Percentiles rank a stretch among this genome's conserved stretches.
phyloP scores from a whole-genome alignment of 1,140 invertebrate species.

The Aethina tumida region DNA sequence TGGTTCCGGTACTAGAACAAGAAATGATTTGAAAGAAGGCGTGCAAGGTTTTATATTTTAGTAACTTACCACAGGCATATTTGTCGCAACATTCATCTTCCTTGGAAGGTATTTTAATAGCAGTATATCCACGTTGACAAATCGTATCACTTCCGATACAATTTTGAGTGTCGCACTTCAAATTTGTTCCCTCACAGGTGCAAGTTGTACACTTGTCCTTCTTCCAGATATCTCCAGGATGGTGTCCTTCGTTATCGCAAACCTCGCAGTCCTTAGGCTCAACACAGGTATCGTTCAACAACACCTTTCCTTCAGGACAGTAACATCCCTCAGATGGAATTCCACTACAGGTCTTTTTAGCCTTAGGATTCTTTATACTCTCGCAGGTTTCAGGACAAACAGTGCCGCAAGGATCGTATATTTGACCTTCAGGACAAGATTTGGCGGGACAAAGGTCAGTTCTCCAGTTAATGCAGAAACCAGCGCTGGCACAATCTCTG shows the following conservation, averaged over 20 bases:
- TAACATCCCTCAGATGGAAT: slow-evolving; percentile 66
- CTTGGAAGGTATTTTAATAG: slow-evolving; percentile 42
- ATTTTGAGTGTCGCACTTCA: slow-evolving; percentile 46
- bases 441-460: slow-evolving; percentile 51
- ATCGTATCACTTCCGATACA: slow-evolving; percentile 49
- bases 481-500: slow-evolving; percentile 53
- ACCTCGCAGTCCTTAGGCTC: slow-evolving; percentile 47
- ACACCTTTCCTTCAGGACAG: slow-evolving; percentile 59
- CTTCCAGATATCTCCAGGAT: slow-evolving; percentile 44
- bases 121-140: slow-evolving; percentile 43
- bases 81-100: slow-evolving; percentile 55
- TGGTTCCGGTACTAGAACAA: slow-evolving; percentile 40
- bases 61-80: slow-evolving; percentile 50
- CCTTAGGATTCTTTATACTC: slow-evolving; percentile 29
- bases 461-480: slow-evolving; percentile 64
- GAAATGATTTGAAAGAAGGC: not conserved
- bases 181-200: slow-evolving; percentile 45
- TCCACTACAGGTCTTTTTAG: slow-evolving; percentile 37
- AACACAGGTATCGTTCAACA: slow-evolving; percentile 50
- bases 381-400: slow-evolving; percentile 65
- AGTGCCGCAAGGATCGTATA: slow-evolving; percentile 55
- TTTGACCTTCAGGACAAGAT: slow-evolving; percentile 45
- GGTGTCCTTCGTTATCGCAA: slow-evolving; percentile 47
- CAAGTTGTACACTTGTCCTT: slow-evolving; percentile 69
- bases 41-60: not conserved